Base-by-base conservation (phyloP, 2,797 vertebrate genomes). In the Diceros bicornis region DNA sequence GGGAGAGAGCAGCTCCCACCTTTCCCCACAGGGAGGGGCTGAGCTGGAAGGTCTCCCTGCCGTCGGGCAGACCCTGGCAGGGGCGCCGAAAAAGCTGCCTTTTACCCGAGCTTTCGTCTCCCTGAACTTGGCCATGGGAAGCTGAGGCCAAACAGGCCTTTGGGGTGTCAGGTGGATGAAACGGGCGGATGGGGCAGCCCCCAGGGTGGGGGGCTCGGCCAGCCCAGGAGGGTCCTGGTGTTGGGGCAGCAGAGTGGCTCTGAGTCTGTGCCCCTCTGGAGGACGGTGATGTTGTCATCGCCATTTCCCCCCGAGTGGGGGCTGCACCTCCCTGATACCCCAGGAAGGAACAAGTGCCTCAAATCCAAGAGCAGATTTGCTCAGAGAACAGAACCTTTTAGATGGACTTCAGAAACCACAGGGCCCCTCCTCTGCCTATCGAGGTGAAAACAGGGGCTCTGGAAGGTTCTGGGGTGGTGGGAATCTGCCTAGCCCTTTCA, bases 161-260 rank as follows among this genome's bases (percentile, higher is more conserved):
- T 1, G 41, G 7, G 25, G 5, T n/a, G 59, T 88, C n/a, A 37
- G 57, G 9, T 4, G 1, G 8, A 29, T 13, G 2, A 66, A 37
- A 71, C 0, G 11, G 8, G 6, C 6, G 4, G n/a, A 17, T 6
- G 50, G 14, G 62, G 50, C 34, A 3, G 29, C 75, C 7, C 14
- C 16, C 16, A 0, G 23, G 1, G 17, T 4, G 5, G 44, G 37
- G 21, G 44, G 2, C 16, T 3, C 2, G 47, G 57, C 37, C 37
- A 2, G 10, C 69, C 29, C 0, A 6, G 10, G n/a, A 2, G 0
- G 1, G 23, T 25, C 2, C 6, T 41, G 27, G 4, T 17, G 50
- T 4, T 27, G 32, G 44, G 2, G 2, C 3, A 4, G 55, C 50
- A 13, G 55, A 41, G 37, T 11, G 2, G 50, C 52, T 32, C 25